Evolutionary conservation across 2,797 vertebrate species (phyloP), one percentile per base, ranked within the genome.

Genomic region (Pangasius krempfi): DNA sequence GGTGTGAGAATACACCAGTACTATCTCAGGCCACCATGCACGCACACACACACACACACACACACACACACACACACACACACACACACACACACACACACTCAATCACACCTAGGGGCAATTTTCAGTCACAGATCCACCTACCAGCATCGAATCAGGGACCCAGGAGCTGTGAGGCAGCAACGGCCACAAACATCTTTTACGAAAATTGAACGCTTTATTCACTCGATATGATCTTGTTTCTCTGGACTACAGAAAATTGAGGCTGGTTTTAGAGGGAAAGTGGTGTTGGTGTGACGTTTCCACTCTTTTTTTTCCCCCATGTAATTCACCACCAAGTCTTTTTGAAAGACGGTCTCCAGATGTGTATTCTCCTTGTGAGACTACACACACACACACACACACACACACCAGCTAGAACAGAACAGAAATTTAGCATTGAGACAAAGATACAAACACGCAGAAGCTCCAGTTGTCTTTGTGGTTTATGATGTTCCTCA

Each of bases 341-440:
- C 76, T 58, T 60, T 56, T 40, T 81, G 30, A 58, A 40, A 58
- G 78, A 58, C 2, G 54, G 56, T 40, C 54, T 81, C 56, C 40
- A 82, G 56, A 16, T 82, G 79, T 82, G 27, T 54, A 18, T 76
- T 33, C 27, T 54, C 27, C n/a, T 30, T 79, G n/a, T 79, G 76
- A 79, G 27, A 8, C 37, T 18, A 40, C 66, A 37, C 13, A 70
- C 66, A 70, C 66, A 68, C 12, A 50, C 44, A 73, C 70, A 72
- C 66, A 72, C 73, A 76, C 40, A 76, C 73, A 50, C 22, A 14
- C 7, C 3, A 56, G 50, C 18, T 25, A n/a, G 25, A 64, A 83
- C 37, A 5, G 25, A 25, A 64, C 7, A n/a, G 27, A 83, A 64
- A n/a, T 9, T 7, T 44, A 14, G 25, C 58, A 83, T 2, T n/a